phyloP scores from a whole-genome alignment of 2,113 vertebrate genomes.

The Peromyscus polionotus region DNA sequence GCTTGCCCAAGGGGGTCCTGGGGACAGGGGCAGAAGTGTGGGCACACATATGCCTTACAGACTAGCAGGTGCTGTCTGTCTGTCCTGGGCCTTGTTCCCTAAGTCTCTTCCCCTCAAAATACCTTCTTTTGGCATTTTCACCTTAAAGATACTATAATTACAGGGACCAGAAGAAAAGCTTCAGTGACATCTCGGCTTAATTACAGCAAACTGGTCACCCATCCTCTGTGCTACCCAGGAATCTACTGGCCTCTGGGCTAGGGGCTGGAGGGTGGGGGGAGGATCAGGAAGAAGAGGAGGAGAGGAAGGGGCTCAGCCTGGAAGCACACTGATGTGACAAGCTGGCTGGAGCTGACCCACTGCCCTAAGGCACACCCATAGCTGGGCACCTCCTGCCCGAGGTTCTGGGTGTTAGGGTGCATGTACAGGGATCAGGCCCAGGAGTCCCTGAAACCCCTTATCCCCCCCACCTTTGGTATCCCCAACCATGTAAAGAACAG shows the following conservation, averaged over 20 bases:
- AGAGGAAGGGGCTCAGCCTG: not conserved
- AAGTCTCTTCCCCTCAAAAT: not conserved
- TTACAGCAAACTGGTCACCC: rapidly evolving
- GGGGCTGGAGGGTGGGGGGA: too few relatives aligned
- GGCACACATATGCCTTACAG: not conserved
- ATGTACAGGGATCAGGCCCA: not conserved
- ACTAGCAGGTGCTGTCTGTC: not conserved
- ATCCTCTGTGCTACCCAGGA: not conserved
- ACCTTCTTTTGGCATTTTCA: not conserved
- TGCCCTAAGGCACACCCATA: not conserved
- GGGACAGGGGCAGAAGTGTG: not conserved
- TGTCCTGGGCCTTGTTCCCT: not conserved
- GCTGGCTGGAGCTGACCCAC: not conserved
- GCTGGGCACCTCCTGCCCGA: not conserved
- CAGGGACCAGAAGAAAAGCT: not conserved
- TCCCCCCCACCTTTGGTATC: not conserved
- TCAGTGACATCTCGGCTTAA: not conserved
- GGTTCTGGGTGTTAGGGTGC: not conserved
- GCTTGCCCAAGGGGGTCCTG: not conserved
- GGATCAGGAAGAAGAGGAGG: not conserved
- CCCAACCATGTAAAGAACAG: not conserved
- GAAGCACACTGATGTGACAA: not conserved
- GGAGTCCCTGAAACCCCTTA: not conserved
- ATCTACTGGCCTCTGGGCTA: not conserved
- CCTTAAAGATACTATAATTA: not conserved